Evolutionary conservation across 2,113 vertebrate species (phyloP).

Genomic region (Xiphophorus hellerii): DNA sequence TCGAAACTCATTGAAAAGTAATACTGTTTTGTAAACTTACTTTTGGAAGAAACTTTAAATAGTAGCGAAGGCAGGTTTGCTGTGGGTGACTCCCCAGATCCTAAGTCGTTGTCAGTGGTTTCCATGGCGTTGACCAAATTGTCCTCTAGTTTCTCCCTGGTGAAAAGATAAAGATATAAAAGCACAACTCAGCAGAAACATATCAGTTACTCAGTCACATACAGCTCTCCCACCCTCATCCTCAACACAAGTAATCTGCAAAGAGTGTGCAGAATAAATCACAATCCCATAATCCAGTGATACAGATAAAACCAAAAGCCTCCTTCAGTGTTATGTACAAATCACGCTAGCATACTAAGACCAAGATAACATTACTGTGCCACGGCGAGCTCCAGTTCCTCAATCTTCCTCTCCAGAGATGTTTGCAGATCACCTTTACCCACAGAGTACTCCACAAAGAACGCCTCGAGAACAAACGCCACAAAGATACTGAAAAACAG

Average conservation of each 20-base stretch:
- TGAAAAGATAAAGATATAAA: not conserved
- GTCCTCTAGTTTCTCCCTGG: conserved; percentile 81
- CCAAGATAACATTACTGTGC: conserved; percentile 81
- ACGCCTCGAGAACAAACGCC: conserved; percentile 93
- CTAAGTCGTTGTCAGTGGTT: conserved; percentile 70
- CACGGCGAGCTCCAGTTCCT: conserved; percentile 89
- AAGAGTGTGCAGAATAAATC: too few relatives aligned
- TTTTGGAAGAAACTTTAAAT: conserved; percentile 92
- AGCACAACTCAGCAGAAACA: not conserved
- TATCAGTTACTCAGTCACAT: too few relatives aligned
- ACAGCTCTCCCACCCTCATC: too few relatives aligned
- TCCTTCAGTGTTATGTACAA: not conserved
- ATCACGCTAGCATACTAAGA: not conserved
- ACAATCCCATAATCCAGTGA: too few relatives aligned
- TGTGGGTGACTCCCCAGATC: conserved; percentile 47
- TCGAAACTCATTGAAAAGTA: too few relatives aligned
- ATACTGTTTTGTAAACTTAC: conserved; percentile 72
- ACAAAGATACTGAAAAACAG: conserved; percentile 87
- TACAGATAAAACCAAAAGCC: too few relatives aligned
- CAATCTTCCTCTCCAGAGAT: conserved; percentile 91
- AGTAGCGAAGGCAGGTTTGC: conserved; percentile 71
- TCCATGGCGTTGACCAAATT: conserved; percentile 85
- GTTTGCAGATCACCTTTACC: conserved; percentile 92
- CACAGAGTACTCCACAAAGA: conserved; percentile 92
- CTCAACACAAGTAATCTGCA: too few relatives aligned